Base-by-base conservation (phyloP, 2,113 vertebrate genomes). In the Alces alces region DNA sequence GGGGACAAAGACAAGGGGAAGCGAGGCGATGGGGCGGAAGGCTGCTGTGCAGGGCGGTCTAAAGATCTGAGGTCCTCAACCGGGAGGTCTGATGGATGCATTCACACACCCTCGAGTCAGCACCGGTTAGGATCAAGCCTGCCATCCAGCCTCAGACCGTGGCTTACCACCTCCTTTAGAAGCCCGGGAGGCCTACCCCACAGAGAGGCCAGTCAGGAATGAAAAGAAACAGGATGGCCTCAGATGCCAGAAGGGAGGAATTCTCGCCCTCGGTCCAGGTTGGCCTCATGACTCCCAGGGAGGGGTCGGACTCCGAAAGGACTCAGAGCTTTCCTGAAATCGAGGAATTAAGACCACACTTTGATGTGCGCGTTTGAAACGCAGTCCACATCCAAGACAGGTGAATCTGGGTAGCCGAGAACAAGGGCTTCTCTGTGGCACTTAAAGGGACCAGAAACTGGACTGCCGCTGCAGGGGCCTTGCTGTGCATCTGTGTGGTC, bases 1-100 rank as follows among this genome's bases (percentile, higher is more conserved):
- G 60, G 88, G 97, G 87, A 98, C 98, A 98, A 97, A 97, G 95
- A 92, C 95, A 28, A 92, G 96, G 97, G 97, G 96, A 97, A 97
- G 96, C 89, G 91, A 98, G 95, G 98, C 78, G 89, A 92, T 97
- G 97, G 98, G 96, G 96, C 79, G 78, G 96, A 97, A 97, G 97
- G 83, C 97, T 93, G 91, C 91, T 2, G 1, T 87, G 93, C 76
- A 11, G 73, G 88, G 98, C 91, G 82, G 94, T 91, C 96, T 79
- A 57, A 96, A 97, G 96, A 96, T 96, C 97, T 97, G 94, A 97
- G 89, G 97, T 97, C 88, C 70, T 98, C 91, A 6, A 33, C 97
- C 0, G 86, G 96, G 97, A 97, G 97, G 97, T 97, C 98, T 93
- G 93, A 94, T 96, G 91, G 95, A 79, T 28, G 64, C 96, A 95